Percentiles rank a stretch among this genome's conserved stretches.
Conservation (phyloP, 2,888 invertebrate species). For the Dioctria rufipes region DNA sequence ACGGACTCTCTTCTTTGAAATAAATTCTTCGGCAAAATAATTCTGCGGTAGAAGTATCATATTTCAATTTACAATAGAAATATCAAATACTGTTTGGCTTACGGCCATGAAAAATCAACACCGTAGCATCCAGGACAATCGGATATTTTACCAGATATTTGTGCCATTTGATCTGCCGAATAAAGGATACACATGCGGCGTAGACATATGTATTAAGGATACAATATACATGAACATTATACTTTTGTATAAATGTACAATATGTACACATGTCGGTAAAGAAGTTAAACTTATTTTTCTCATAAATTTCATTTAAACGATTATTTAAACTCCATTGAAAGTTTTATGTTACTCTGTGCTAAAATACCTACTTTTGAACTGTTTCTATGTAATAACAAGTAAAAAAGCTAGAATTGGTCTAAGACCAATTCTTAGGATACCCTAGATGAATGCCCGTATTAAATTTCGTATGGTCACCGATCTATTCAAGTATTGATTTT, state of each 20-base stretch:
- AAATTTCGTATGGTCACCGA: too few relatives aligned
- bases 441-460: too few relatives aligned
- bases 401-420: too few relatives aligned
- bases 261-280: not conserved
- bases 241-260: not conserved
- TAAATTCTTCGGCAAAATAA: conserved; percentile 7
- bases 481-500: too few relatives aligned
- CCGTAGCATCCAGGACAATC: not conserved
- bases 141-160: conserved; percentile 9
- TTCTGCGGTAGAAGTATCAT: conserved; percentile 10
- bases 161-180: conserved; percentile 11
- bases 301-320: conserved; percentile 19
- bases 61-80: conserved; percentile 35
- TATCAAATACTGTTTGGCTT: conserved; percentile 37
- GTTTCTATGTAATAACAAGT: not conserved
- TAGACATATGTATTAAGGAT: not conserved
- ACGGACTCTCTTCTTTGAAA: not conserved
- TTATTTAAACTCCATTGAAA: conserved; percentile 23
- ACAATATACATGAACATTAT: not conserved
- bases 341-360: conserved; percentile 5
- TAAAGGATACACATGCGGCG: not conserved
- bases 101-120: conserved; percentile 27
- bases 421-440: too few relatives aligned
- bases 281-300: conserved; percentile 3
- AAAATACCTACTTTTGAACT: conserved; percentile 23